These are phyloP conservation scores for Ctenomys sociabilis DNA, from an alignment of 2,113 vertebrate genomes.

Conservation along the genomic window DNA sequence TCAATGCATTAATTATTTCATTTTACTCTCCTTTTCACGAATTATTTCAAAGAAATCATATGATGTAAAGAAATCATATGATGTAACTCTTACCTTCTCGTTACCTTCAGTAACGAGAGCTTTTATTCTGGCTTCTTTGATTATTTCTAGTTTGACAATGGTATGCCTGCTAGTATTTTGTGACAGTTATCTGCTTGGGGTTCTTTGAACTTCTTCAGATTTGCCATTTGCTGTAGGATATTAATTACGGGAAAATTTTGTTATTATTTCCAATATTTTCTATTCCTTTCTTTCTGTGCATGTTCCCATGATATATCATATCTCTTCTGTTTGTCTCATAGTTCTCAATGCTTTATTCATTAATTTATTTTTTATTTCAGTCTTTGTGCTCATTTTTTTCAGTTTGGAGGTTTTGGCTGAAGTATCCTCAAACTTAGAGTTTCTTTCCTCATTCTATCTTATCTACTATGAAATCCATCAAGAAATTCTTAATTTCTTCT, in stretches of 20 bases:
- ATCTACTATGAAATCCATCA: background rate
- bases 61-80: background rate
- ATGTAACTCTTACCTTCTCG: background rate
- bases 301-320: background rate
- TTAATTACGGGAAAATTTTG: background rate
- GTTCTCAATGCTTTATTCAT: background rate
- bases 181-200: background rate
- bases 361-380: background rate
- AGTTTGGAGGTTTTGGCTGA: background rate
- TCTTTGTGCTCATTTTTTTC: background rate
- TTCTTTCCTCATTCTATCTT: background rate
- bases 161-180: background rate
- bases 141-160: background rate
- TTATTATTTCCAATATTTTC: background rate
- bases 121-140: background rate
- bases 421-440: background rate
- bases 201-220: background rate
- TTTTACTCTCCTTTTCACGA: background rate
- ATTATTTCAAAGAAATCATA: background rate
- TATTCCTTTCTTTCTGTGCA: background rate
- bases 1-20: background rate
- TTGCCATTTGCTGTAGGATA: background rate
- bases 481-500: background rate
- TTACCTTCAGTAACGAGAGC: background rate
- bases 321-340: background rate